Evolutionary conservation across 2,113 vertebrate genomes (phyloP).

Genomic region (Merops nubicus): DNA sequence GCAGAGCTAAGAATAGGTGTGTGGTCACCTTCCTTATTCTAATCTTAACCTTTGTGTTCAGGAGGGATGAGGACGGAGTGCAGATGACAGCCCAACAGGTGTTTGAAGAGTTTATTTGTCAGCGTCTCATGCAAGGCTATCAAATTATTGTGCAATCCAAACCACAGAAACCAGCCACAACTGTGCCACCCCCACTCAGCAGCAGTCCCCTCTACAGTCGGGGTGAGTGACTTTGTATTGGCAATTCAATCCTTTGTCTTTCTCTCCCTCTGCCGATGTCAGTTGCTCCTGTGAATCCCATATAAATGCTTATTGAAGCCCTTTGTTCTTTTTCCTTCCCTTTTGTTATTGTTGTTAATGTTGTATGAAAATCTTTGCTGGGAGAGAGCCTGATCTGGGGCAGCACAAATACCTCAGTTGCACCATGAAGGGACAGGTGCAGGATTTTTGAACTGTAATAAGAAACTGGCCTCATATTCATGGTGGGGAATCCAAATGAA

Average conservation of each 20-base stretch:
- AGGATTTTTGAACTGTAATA: neutral
- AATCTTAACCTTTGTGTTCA: slow-evolving; percentile 57
- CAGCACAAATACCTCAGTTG: neutral
- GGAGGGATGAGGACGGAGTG: slow-evolving; percentile 91
- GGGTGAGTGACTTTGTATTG: slow-evolving; percentile 75
- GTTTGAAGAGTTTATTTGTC: slow-evolving; percentile 98
- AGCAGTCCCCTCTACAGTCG: slow-evolving; percentile 95
- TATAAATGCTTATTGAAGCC: neutral
- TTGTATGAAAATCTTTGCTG: neutral
- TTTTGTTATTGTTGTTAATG: too few species aligned
- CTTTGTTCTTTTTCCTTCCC: neutral
- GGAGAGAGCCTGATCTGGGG: neutral
- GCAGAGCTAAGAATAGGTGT: neutral
- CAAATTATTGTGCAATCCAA: slow-evolving; percentile 95
- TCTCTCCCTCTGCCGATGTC: neutral
- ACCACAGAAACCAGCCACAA: slow-evolving; percentile 77
- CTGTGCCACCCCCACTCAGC: slow-evolving; percentile 85
- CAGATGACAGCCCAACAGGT: slow-evolving; percentile 93
- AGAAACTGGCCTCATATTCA: neutral
- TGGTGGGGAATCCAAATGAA: neutral
- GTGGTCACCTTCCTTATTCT: neutral
- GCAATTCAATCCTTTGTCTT: neutral
- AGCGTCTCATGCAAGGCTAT: slow-evolving; percentile 98
- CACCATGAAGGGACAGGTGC: neutral
- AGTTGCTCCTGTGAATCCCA: accelerated